These are phyloP conservation scores for Bombus cullumanus DNA, from an alignment of 1,140 invertebrate genomes.

Conservation along the genomic window DNA sequence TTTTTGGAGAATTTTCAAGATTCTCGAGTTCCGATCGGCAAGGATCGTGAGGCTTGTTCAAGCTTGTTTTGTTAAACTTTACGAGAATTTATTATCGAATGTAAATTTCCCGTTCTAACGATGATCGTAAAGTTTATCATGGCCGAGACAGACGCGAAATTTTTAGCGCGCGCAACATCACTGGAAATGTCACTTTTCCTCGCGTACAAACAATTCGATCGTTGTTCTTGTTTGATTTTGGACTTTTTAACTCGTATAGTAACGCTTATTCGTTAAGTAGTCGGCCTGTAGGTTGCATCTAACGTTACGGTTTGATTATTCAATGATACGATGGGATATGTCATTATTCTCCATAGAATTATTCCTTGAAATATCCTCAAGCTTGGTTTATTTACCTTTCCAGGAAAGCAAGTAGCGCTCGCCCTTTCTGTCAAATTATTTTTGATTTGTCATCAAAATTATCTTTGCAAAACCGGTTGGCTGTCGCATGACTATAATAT, in stretches of 20 bases:
- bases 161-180: not conserved
- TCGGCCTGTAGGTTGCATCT: not conserved
- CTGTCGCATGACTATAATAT: too few species aligned
- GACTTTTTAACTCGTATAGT: rapidly evolving
- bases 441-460: too few species aligned
- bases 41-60: not conserved
- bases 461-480: rapidly evolving
- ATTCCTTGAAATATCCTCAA: too few species aligned
- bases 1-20: not conserved
- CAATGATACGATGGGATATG: too few species aligned
- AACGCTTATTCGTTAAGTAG: not conserved
- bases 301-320: not conserved
- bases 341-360: too few species aligned
- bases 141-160: not conserved
- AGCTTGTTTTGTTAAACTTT: too few species aligned
- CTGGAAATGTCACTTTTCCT: not conserved
- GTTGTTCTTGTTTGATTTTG: too few species aligned
- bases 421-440: rapidly evolving
- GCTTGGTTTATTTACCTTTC: too few species aligned
- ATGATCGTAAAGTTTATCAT: not conserved
- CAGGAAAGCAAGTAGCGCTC: too few species aligned
- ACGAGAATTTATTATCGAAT: not conserved
- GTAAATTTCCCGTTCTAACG: not conserved
- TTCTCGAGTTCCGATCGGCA: too few species aligned
- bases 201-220: not conserved